Evolutionary conservation across 1,140 invertebrate genomes (phyloP), one percentile per base, ranked within the genome.

Genomic region (Stenopsyche tienmushanensis): DNA sequence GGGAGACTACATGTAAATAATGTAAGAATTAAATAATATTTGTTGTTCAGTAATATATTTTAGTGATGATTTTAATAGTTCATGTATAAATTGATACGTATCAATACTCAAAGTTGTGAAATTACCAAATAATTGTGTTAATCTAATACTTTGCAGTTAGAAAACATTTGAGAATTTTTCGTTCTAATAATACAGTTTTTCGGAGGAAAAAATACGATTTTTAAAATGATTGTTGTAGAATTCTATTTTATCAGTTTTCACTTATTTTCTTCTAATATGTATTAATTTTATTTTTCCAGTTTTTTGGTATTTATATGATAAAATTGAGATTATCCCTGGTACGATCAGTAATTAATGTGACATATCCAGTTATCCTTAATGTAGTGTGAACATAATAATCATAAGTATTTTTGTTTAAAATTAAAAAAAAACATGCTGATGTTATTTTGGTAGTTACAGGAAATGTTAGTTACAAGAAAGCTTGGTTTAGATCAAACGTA

Each of bases 21-120:
- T 65, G 62, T 70, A 67, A 64, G 57, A 59, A 70, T 70, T 66
- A 59, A 63, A 41, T 66, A 64, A 54, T 54, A 54, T 70, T 70
- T 50, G 55, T 70, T 64, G 64, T 67, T 67, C 62, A 55, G 47
- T 67, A 64, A 67, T 67, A 70, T 67, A 62, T 67, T 70, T 66
- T 70, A 70, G 54, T 60, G 57, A 49, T 70, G 65, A 65, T 70
- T 70, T 70, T 66, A 29, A 70, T 70, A 70, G 57, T 64, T 59
- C 55, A 62, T 65, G 65, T 70, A 65, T 65, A 57, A 70, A 66
- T 66, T 66, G 64, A 70, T 66, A 70, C 68, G 68, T 70, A 70
- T 70, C 68, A 70, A 66, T 70, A 70, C 68, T 70, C 68, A 70
- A 66, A 66, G 68, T 70, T 70, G 68, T 70, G 68, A 70, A 66